A percentile compares a stretch with the other conserved stretches of the same genome.
These are phyloP conservation scores for Scaptomyza montana DNA, from an alignment of 1,140 invertebrate genomes.

Conservation along the genomic window DNA sequence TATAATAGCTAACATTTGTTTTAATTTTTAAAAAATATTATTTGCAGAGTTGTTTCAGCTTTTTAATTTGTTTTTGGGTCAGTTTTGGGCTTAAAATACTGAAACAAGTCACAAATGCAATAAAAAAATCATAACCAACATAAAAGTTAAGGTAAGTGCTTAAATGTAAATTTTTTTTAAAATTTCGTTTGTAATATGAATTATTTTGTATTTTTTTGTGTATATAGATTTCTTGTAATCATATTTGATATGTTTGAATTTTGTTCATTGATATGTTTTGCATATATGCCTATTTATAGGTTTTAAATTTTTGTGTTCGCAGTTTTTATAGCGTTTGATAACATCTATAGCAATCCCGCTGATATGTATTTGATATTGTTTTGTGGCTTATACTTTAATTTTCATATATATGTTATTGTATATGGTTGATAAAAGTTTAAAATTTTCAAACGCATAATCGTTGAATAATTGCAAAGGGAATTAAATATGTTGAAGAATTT, in stretches of 20 bases:
- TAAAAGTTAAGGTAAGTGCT: constrained; percentile 23
- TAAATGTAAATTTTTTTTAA: constrained; percentile 20
- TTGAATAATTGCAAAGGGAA: constrained; percentile 34
- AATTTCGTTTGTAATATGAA: constrained; percentile 21
- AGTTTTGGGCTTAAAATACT: constrained; percentile 75
- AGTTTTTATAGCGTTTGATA: constrained; percentile 21
- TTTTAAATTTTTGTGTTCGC: constrained; percentile 29
- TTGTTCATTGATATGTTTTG: constrained; percentile 75
- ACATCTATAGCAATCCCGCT: constrained; percentile 50
- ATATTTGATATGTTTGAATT: constrained; percentile 73
- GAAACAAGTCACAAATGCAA: constrained; percentile 68
- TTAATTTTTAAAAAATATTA: background rate
- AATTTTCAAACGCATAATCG: constrained; percentile 45
- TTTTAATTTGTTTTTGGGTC: constrained; percentile 75
- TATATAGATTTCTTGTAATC: constrained; percentile 16
- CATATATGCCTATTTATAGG: constrained; percentile 54
- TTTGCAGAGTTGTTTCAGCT: constrained; percentile 73
- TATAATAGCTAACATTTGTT: background rate
- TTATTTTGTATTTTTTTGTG: constrained; percentile 16
- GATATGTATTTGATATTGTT: constrained; percentile 78
- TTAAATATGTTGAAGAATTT: constrained; percentile 24
- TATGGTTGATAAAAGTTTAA: constrained; percentile 26
- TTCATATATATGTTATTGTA: background rate
- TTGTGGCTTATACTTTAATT: constrained; percentile 55
- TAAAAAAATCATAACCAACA: background rate